Base-by-base conservation (phyloP, 2,888 invertebrate genomes). In the Limenitis camilla region DNA sequence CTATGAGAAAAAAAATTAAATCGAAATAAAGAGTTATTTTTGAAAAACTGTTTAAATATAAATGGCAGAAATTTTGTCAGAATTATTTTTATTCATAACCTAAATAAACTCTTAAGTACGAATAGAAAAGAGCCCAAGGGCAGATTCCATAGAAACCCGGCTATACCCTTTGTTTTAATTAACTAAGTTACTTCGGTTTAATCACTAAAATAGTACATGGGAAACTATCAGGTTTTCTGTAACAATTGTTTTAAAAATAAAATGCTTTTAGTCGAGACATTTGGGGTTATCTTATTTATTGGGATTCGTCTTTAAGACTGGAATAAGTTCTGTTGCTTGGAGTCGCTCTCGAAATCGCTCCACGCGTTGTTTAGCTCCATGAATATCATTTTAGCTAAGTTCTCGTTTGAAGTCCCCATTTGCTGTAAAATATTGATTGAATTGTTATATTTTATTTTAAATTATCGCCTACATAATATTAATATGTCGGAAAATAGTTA, bases 301-400 rank as follows among this genome's bases (percentile, higher is more conserved):
- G 8, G 43, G 28, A 36, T 39, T 3, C 10, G 19, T 40, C 36
- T 44, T 74, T 77, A 77, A 55, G 75, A 75, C 59, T 81, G 78
- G 71, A 86, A 86, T 51, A 86, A 61, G 67, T 93, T 94, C 75
- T 94, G 94, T 73, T 95, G 94, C 61, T 93, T 90, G 55, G 92
- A 88, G 78, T 95, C 95, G 72, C 92, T 94, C 77, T 97, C 97
- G 81, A 99, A 99, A 74, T 98, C 96, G 67, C 93, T 94, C 98
- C 99, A 99, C 19, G 99, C 99, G 77, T 98, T 98, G 84, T 98
- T 99, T 62, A 99, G 88, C 86, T 99, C 99, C 92, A 99, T 97
- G 84, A 99, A 99, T 71, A 99, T 96, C 77, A 98, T 88, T 86
- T 96, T 97, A 6, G 99, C 98, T 66, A 98, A 89, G 65, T 94